phyloP scores from a whole-genome alignment of 2,888 invertebrate genomes.

The Lasioglossum marginatum region DNA sequence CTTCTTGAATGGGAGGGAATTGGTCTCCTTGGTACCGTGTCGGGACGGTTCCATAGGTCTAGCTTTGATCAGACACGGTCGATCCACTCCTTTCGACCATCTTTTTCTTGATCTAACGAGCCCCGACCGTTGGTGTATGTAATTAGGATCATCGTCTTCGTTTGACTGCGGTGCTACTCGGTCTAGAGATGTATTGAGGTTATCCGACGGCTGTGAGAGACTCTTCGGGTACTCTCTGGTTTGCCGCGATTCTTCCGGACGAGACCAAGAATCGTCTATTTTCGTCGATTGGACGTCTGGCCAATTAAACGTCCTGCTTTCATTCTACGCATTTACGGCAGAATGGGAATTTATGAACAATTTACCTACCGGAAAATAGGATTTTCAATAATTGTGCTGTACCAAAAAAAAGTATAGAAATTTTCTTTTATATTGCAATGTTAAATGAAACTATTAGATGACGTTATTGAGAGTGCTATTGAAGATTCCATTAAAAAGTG shows the following conservation, averaged over 20 bases:
- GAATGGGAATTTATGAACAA: too few relatives aligned
- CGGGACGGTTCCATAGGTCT: conserved; percentile 2
- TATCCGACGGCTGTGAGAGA: background rate
- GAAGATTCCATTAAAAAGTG: too few relatives aligned
- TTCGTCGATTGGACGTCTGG: background rate
- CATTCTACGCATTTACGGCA: too few relatives aligned
- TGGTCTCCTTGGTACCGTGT: conserved; percentile 19
- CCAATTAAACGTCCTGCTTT: background rate
- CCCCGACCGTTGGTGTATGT: background rate
- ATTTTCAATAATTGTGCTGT: too few relatives aligned
- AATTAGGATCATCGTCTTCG: conserved; percentile 28
- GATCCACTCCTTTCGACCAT: background rate
- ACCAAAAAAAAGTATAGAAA: too few relatives aligned
- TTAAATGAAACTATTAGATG: too few relatives aligned
- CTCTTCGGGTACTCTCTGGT: background rate
- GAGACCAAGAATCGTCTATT: background rate
- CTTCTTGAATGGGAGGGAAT: background rate
- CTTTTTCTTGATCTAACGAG: conserved; percentile 27
- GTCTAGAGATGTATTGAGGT: background rate
- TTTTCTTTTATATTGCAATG: too few relatives aligned
- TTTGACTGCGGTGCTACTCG: background rate
- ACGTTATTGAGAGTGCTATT: too few relatives aligned
- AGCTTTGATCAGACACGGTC: conserved; percentile 9
- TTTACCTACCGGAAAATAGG: too few relatives aligned
- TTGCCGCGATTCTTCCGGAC: background rate